Percentiles rank a stretch among this genome's conserved stretches.
phyloP scores from a whole-genome alignment of 2,888 invertebrate species.

The Crossocerus cetratus region DNA sequence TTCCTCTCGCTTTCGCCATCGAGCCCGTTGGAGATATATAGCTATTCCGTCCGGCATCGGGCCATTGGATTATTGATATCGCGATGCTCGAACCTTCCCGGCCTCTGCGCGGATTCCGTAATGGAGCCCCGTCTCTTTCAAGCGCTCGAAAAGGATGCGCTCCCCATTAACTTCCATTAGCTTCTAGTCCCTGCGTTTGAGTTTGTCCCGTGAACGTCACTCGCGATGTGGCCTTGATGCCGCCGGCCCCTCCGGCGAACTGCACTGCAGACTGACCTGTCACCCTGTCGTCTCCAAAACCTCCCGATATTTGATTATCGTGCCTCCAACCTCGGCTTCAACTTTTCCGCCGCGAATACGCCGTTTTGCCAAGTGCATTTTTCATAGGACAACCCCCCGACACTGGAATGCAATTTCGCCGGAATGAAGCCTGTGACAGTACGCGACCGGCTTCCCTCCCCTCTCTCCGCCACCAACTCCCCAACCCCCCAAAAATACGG shows the following conservation, averaged over 20 bases:
- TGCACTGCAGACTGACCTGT: conserved; percentile 15
- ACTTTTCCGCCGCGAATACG: neutral
- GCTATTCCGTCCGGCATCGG: neutral
- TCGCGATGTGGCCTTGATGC: conserved; percentile 25
- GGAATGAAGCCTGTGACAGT: neutral
- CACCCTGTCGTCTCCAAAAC: conserved; percentile 13
- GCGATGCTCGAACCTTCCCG: conserved; percentile 28
- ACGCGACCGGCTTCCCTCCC: neutral
- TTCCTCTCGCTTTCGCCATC: neutral
- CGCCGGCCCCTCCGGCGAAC: conserved; percentile 5
- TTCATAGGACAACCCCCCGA: neutral
- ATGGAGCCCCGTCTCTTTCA: conserved; percentile 32
- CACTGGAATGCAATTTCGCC: neutral
- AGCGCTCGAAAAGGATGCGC: conserved; percentile 18
- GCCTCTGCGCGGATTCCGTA: conserved; percentile 15
- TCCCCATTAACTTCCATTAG: conserved; percentile 48
- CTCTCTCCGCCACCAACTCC: too few species aligned
- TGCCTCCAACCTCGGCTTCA: neutral
- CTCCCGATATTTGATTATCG: conserved; percentile 15
- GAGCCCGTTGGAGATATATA: too few species aligned
- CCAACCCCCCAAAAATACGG: too few species aligned
- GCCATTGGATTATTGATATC: conserved; percentile 28
- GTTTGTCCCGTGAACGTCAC: conserved; percentile 43
- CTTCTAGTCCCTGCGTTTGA: conserved; percentile 30
- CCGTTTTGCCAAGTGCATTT: neutral